Evolutionary conservation across 2,888 invertebrate species (phyloP).

Genomic region (Noctua janthina): DNA sequence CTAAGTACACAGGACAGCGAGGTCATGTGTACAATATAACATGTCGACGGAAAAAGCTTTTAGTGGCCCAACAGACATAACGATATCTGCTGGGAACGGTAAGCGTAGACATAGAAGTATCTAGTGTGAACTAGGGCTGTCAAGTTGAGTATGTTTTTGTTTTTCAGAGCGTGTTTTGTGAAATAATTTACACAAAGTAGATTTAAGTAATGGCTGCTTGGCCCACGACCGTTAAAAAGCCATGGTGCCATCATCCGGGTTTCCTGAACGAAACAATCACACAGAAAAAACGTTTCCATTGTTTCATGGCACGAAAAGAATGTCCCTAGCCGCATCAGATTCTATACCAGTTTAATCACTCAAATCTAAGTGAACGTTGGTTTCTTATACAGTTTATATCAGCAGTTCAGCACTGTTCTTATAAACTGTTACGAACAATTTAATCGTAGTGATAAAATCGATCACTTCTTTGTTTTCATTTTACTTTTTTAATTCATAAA

Average conservation of each 20-base stretch:
- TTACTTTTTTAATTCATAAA: no score
- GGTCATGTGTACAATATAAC: slow-evolving; percentile 80
- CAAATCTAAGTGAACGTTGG: neutral
- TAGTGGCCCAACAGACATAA: slow-evolving; percentile 70
- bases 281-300: neutral
- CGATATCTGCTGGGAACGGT: slow-evolving; percentile 82
- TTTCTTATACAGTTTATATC: neutral
- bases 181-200: neutral
- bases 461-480: no score
- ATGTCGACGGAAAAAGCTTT: slow-evolving; percentile 86
- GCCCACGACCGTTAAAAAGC: neutral
- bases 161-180: neutral
- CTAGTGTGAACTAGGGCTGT: slow-evolving; percentile 49
- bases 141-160: neutral
- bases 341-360: neutral
- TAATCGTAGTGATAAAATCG: neutral
- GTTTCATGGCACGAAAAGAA: neutral
- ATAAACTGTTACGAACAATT: neutral
- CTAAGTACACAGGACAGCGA: slow-evolving; percentile 19
- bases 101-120: slow-evolving; percentile 62
- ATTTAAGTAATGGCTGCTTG: neutral
- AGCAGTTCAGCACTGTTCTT: neutral
- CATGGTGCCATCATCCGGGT: accelerated
- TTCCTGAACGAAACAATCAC: neutral
- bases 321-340: neutral